phyloP scores from a whole-genome alignment of 2,113 vertebrate genomes.

The Clupea harengus region DNA sequence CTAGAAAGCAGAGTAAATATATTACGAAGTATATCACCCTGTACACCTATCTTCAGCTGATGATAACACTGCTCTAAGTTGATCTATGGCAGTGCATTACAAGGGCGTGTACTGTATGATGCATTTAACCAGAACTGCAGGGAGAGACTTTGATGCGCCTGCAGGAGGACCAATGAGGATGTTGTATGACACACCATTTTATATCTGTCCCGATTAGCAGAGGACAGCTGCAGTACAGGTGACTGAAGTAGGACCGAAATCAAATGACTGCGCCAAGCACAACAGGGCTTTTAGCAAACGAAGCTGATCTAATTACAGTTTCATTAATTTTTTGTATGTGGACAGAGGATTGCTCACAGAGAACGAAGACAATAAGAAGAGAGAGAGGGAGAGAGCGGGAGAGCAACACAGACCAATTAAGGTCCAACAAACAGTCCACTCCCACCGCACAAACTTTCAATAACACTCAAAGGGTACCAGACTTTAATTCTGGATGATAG shows the following conservation, averaged over 20 bases:
- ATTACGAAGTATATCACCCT: background rate
- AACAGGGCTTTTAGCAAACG: background rate
- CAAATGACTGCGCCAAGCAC: background rate
- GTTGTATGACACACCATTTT: background rate
- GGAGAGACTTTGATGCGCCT: background rate
- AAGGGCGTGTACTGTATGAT: background rate
- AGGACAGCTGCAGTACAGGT: background rate
- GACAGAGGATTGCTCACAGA: background rate
- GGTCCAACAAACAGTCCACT: constrained; percentile 8
- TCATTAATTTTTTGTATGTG: background rate
- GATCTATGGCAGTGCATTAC: background rate
- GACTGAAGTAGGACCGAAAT: background rate
- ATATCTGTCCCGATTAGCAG: background rate
- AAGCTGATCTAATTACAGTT: background rate
- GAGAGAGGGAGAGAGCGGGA: background rate
- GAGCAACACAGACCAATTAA: background rate
- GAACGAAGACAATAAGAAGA: background rate
- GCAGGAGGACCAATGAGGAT: background rate
- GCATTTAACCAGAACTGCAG: background rate
- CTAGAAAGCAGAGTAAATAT: background rate
- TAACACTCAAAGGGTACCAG: background rate
- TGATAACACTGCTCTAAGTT: background rate
- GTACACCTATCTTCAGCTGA: background rate
- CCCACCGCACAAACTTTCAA: constrained; percentile 2
- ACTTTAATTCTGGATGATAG: background rate